Evolutionary conservation across 1,140 invertebrate species (phyloP), one percentile per base, ranked within the genome.

Genomic region (Lucilia sericata): DNA sequence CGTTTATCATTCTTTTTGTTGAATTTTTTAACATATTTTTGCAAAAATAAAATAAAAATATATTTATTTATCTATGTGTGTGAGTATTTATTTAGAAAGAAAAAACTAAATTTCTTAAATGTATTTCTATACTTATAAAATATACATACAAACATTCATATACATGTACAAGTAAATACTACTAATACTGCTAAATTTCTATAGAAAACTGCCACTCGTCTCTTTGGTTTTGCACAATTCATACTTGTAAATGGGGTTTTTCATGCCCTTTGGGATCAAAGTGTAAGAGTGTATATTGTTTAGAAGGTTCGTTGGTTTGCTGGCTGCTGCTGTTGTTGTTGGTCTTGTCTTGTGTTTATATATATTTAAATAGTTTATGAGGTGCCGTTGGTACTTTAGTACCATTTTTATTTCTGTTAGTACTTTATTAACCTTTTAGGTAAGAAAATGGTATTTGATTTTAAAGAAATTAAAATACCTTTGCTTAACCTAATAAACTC

Each of bases 231-330:
- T 42, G 19, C 65, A 70, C 65, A 70, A 70, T 70, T 21, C 65
- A 70, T 12, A 25, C 65, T 70, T 70, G 19, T 25, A 70, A 70
- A 70, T 70, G 65, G 65, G n/a, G 4, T 70, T 21, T 70, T 70
- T 70, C n/a, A 70, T 70, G 65, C 65, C 65, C 65, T 70, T 70
- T 70, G 65, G 65, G 65, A 70, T 70, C 65, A 70, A 70, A 70
- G 65, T 70, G 65, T 70, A 70, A 70, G 65, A 70, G 51, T 55
- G 51, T 55, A 12, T 55, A 55, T 55, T 55, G 10, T 55, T 55
- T 55, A 12, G 51, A 13, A 7, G 51, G 42, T 42, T 42, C 2
- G 42, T 42, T 7, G 51, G 42, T 42, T 42, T 1, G 42, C 5
- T 7, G 0, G 42, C 42, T 42, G 42, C 10, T 42, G 42, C 10